Base-by-base conservation (phyloP, 2,888 invertebrate species). In the Drosophila basisetae region DNA sequence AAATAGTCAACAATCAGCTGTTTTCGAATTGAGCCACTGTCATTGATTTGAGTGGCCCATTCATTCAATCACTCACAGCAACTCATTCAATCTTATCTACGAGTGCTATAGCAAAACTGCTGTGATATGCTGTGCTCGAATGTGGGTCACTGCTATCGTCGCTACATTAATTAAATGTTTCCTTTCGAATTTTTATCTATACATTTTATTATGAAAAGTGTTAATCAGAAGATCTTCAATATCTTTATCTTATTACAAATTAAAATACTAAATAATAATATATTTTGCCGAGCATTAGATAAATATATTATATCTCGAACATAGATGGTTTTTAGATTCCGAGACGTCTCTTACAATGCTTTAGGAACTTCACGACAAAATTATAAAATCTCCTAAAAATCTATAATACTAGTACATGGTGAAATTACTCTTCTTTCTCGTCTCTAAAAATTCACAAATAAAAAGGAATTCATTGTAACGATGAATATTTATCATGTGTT, bases 1-100 rank as follows among this genome's bases (percentile, higher is more conserved):
- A 30, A 13, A 28, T 0, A 56, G 39, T 13, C 33, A 31, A 22
- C 30, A 37, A 52, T 72, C 76, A 78, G 80, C 68, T 78, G 78
- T 49, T 65, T 79, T 79, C 68, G 52, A 56, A 56, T 65, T 66
- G 49, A 37, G 10, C 13, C 2, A 18, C 10, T 55, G 35, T 18
- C 31, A 31, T 49, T 68, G 53, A 54, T 39, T 54, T n/a, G n/a
- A 55, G 28, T 43, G 30, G 56, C 16, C 3, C 30, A 30, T 28
- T n/a, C n/a, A 28, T 43, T 33, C 35, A 61, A 53, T 31, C 43
- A 67, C 31, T 69, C 47, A 35, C 49, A 47, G 39, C 22, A 13
- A 18, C 52, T 37, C 62, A 56, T 60, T 66, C 63, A 33, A 33
- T 52, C 28, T 39, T 25, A 30, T n/a, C 30, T n/a, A 3, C 5